Evolutionary conservation across 2,113 vertebrate species (phyloP), one percentile per base, ranked within the genome.

Genomic region (Dunckerocampus dactyliophorus): DNA sequence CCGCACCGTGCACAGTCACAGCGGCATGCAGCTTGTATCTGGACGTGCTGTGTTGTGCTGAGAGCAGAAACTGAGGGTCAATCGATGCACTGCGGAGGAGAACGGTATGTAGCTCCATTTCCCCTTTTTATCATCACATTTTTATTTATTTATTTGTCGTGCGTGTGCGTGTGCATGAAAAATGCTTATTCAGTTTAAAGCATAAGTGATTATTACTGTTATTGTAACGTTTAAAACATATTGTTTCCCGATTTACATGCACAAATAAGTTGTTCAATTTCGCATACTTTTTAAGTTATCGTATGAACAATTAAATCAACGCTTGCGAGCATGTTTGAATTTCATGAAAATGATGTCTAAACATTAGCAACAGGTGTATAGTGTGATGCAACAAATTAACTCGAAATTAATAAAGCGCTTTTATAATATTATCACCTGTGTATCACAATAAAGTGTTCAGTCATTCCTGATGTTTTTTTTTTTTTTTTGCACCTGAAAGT

Each of bases 41-140:
- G 91, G 88, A 62, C 83, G 63, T 64, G 79, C 77, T 87, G 89
- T 88, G 74, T 86, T 75, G 89, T 88, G 74, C 76, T 65, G 67
- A 69, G 85, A 85, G 84, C 90, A 88, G 86, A 88, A 86, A 74
- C 82, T 83, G 92, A 90, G 89, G 90, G 92, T 91, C 91, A 94
- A 92, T 95, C 92, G 88, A 91, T 94, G 93, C 76, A 60, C 74
- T 24, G 82, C 85, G 84, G 85, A 87, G 91, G 78, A 85, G 90
- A 91, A 91, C 91, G 92, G 92, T 90, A 90, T 47, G 87, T 89
- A 52, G 57, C 24, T 42, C 19, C 71, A 65, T 71, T 73, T 75
- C 28, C 72, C 34, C 0, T 65, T 55, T n/a, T 74, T 55, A 66
- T 65, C 59, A 19, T 68, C 72, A 67, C 52, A 31, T 75, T 77